phyloP scores from a whole-genome alignment of 2,888 invertebrate genomes.

The Myopa testacea region DNA sequence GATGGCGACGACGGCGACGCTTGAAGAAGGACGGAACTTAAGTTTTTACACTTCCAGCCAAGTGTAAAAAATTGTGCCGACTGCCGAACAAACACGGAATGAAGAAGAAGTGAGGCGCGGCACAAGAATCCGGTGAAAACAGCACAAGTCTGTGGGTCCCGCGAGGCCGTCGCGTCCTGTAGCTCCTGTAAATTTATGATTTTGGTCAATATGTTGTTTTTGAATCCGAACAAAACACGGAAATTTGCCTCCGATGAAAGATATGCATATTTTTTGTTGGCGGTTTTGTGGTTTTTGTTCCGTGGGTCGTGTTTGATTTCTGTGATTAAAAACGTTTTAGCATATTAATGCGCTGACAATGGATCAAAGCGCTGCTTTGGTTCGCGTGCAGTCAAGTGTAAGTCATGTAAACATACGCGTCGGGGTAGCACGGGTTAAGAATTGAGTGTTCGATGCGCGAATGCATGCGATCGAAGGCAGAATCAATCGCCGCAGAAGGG shows the following conservation, averaged over 20 bases:
- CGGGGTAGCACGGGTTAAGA: conserved; percentile 31
- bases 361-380: conserved; percentile 38
- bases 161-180: background rate
- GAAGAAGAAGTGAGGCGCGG: conserved; percentile 12
- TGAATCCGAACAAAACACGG: background rate
- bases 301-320: background rate
- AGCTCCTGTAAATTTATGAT: conserved; percentile 29
- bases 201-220: conserved; percentile 53
- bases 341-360: conserved; percentile 26
- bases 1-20: conserved; percentile 17
- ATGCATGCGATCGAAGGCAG: background rate
- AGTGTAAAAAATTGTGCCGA: conserved; percentile 56
- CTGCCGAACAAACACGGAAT: conserved; percentile 48
- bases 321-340: conserved; percentile 39
- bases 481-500: background rate
- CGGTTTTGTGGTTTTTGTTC: background rate
- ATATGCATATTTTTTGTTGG: conserved; percentile 15
- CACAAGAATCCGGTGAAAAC: conserved; percentile 41
- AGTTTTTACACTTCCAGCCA: conserved; percentile 57
- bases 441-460: background rate
- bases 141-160: conserved; percentile 45
- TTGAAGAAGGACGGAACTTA: conserved; percentile 41
- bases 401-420: conserved; percentile 30
- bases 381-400: conserved; percentile 27
- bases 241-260: background rate